Base-by-base conservation (phyloP, 2,113 vertebrate genomes). In the Labeo rohita region DNA sequence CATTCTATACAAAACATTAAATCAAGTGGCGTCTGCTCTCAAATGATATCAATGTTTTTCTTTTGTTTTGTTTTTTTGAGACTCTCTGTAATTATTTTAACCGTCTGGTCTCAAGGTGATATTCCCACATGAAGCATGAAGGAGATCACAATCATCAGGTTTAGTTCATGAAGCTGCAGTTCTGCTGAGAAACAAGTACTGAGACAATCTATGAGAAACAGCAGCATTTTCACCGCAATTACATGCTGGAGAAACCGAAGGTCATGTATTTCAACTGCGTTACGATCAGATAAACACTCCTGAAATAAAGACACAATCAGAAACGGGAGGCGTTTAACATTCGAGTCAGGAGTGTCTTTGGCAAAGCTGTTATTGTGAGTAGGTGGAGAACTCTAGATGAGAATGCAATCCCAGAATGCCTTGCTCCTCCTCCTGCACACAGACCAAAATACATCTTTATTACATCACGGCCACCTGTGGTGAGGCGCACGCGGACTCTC, bases 341-440 rank as follows among this genome's bases (percentile, higher is more conserved):
- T 75, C 21, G 7, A 75, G 73, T 50, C 73, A 75, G 73, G 47
- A 75, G 45, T 8, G 23, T 75, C n/a, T 75, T 61, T 75, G 73
- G 18, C 39, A 72, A 45, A 72, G 47, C 73, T 75, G 23, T 50
- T 49, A 15, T 28, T 75, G n/a, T n/a, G 68, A 72, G 39, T 28
- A 75, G 47, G 73, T 49, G 73, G 45, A 75, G 73, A 28, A 61
- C 54, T 56, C 34, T 45, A 23, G 15, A 68, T 23, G 8, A 54
- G 12, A 65, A 50, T 2, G 13, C 23, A 82, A 70, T 68, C 61
- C 80, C 61, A 68, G 43, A 68, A 82, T 68, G 45, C 80, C 23
- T 52, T 21, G 45, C 47, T 52, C 16, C 23, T 52, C 23, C 12
- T 84, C 45, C 72, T 49, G 54, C 72, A 18, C 72, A 84, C 72